A percentile compares a stretch with the other conserved stretches of the same genome.
These are phyloP conservation scores for Leptosomus discolor DNA, from an alignment of 2,113 vertebrate species.

Conservation along the genomic window DNA sequence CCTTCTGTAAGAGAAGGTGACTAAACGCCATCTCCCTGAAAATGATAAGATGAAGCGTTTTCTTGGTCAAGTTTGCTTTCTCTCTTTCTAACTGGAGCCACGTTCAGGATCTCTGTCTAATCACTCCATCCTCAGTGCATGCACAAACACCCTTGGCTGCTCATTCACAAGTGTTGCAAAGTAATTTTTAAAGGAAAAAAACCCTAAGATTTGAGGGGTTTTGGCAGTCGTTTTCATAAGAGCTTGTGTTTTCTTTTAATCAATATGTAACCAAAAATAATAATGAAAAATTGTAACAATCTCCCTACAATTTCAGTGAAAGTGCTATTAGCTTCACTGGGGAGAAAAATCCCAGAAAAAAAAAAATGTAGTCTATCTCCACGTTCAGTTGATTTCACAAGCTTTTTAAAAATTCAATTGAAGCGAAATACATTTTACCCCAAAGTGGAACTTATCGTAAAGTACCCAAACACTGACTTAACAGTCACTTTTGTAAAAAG, in stretches of 20 bases:
- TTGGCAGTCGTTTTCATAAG: neutral
- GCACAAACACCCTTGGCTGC: rapidly evolving
- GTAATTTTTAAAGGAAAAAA: neutral
- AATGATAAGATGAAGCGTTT: neutral
- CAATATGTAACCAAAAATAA: neutral
- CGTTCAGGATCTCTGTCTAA: neutral
- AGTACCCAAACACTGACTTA: neutral
- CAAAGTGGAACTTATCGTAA: neutral
- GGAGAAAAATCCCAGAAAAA: neutral
- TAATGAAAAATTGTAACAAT: neutral
- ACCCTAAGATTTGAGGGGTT: neutral
- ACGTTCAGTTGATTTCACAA: neutral
- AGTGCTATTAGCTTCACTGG: neutral
- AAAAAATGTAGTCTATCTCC: neutral
- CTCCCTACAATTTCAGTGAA: neutral
- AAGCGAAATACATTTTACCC: neutral
- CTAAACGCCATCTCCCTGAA: neutral
- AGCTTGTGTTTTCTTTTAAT: neutral
- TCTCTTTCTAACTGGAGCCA: neutral
- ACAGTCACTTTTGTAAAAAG: neutral
- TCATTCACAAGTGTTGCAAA: neutral
- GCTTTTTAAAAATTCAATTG: neutral
- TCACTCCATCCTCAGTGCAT: rapidly evolving
- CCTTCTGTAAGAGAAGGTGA: neutral
- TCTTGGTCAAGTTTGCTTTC: neutral